Evolutionary conservation across 2,888 invertebrate species (phyloP).

Genomic region (Suillia variegata): DNA sequence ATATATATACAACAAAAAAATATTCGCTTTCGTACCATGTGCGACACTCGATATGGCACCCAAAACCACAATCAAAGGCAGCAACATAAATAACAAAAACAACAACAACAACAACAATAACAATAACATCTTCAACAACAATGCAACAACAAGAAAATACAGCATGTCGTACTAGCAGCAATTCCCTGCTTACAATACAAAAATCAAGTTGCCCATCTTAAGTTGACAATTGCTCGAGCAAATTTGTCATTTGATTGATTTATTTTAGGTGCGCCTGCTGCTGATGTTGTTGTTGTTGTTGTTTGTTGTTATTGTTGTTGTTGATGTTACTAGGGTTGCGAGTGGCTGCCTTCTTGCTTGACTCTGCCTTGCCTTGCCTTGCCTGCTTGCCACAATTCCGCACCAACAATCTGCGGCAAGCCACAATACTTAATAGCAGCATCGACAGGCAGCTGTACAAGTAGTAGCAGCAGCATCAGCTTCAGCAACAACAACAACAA

Average conservation of each 20-base stretch:
- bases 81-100: neutral
- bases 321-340: neutral
- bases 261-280: slow-evolving; percentile 36
- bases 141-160: neutral
- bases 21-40: slow-evolving; percentile 17
- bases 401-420: slow-evolving; percentile 23
- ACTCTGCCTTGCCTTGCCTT: slow-evolving; percentile 7
- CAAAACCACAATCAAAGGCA: slow-evolving; percentile 14
- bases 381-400: slow-evolving; percentile 21
- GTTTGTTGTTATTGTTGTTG: too few relatives aligned
- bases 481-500: too few relatives aligned
- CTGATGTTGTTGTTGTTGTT: too few relatives aligned
- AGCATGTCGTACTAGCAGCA: too few relatives aligned
- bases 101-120: neutral
- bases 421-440: slow-evolving; percentile 2
- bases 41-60: neutral
- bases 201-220: slow-evolving; percentile 30
- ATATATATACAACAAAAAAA: neutral
- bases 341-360: neutral
- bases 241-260: slow-evolving; percentile 55
- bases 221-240: slow-evolving; percentile 49
- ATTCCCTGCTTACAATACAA: neutral
- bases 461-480: too few relatives aligned
- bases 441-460: neutral
- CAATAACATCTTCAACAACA: neutral